phyloP scores from a whole-genome alignment of 2,888 invertebrate species.

The Philereme transversata region DNA sequence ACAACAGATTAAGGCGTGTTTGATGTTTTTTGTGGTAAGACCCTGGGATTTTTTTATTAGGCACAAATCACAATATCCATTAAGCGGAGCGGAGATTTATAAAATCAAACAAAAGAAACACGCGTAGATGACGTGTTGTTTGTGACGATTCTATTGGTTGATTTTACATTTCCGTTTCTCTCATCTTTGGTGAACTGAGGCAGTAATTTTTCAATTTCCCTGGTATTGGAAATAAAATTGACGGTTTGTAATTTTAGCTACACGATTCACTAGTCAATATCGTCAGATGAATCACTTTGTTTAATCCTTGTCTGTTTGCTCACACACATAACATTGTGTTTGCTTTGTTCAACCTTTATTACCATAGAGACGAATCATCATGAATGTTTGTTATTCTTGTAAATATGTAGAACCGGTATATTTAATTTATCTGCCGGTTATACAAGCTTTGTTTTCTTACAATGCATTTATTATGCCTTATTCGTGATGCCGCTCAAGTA shows the following conservation, averaged over 20 bases:
- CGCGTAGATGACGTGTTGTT: too few relatives aligned
- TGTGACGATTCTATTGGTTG: too few relatives aligned
- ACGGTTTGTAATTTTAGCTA: not conserved
- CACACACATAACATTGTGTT: conserved; percentile 54
- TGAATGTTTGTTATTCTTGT: conserved; percentile 37
- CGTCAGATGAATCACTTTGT: conserved; percentile 55
- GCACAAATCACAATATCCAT: too few relatives aligned
- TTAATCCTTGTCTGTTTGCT: conserved; percentile 57
- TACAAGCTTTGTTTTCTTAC: conserved; percentile 34
- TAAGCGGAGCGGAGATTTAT: too few relatives aligned
- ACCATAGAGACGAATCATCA: conserved; percentile 52
- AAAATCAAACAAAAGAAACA: too few relatives aligned
- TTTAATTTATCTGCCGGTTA: conserved; percentile 34
- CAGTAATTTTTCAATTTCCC: not conserved
- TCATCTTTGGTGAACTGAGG: too few relatives aligned
- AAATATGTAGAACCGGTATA: conserved; percentile 33
- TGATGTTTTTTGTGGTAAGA: too few relatives aligned
- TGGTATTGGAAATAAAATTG: not conserved
- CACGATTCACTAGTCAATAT: not conserved
- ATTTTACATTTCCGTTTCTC: too few relatives aligned
- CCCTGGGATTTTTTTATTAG: too few relatives aligned
- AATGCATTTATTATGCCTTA: conserved; percentile 25
- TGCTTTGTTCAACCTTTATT: conserved; percentile 44
- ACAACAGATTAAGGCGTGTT: too few relatives aligned
- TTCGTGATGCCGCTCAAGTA: conserved; percentile 14